Conservation (phyloP, 2,113 vertebrate species). For the Mormyrus lacerda region DNA sequence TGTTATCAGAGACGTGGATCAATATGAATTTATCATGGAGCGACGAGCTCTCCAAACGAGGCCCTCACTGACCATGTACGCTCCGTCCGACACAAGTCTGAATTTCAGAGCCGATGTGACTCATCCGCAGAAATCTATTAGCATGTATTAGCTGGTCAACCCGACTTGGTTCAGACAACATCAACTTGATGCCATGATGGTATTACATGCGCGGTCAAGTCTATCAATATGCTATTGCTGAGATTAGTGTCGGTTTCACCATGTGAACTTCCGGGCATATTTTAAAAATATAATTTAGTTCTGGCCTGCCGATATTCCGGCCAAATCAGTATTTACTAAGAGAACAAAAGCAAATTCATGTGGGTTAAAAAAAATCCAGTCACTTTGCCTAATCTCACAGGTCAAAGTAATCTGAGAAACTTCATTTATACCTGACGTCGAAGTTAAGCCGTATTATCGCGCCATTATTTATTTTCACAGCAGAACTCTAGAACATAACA, state of each 20-base stretch:
- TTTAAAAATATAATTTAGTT: neutral
- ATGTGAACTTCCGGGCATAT: neutral
- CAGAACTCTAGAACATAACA: neutral
- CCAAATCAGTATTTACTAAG: neutral
- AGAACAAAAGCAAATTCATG: neutral
- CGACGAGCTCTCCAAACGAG: neutral
- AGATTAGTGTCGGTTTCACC: neutral
- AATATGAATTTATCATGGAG: neutral
- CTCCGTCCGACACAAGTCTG: neutral
- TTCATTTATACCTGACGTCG: neutral
- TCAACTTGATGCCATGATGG: neutral
- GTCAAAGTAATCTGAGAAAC: neutral
- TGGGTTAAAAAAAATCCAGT: neutral
- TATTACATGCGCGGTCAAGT: neutral
- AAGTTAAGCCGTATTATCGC: neutral
- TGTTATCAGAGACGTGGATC: neutral
- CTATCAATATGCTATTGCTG: neutral
- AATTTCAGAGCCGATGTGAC: neutral
- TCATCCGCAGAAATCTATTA: conserved; percentile 7
- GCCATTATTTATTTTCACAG: neutral
- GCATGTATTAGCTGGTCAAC: neutral
- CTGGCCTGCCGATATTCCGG: neutral
- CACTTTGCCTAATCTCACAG: neutral
- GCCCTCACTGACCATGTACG: neutral
- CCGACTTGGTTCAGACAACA: neutral